Evolutionary conservation across 2,113 vertebrate genomes (phyloP).

Genomic region (Neotragus moschatus): DNA sequence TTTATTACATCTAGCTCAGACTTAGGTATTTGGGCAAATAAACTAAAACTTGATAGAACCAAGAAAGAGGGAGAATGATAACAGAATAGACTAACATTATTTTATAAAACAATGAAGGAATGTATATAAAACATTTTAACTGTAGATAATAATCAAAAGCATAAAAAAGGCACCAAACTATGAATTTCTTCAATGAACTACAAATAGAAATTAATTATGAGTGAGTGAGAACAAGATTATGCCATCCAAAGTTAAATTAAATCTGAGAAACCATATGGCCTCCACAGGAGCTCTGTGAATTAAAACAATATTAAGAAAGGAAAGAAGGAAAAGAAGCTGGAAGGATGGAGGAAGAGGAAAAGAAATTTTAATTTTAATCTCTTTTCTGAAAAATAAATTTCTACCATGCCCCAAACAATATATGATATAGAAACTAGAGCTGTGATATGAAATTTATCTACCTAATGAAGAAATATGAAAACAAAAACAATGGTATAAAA

Average conservation of each 20-base stretch:
- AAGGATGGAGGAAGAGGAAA: background rate
- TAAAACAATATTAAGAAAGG: conserved; percentile 35
- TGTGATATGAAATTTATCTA: background rate
- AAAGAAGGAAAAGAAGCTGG: background rate
- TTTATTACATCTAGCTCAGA: background rate
- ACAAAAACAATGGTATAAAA: background rate
- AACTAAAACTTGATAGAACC: background rate
- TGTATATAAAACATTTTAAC: background rate
- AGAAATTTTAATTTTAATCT: background rate
- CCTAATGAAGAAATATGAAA: background rate
- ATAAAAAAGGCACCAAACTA: conserved; percentile 44
- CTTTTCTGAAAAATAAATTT: background rate
- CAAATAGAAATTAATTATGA: conserved; percentile 64
- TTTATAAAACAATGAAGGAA: conserved; percentile 16
- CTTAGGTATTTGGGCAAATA: background rate
- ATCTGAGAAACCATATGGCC: conserved; percentile 56
- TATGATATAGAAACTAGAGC: background rate
- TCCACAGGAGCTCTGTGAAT: conserved; percentile 51
- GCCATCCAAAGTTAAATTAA: conserved; percentile 54
- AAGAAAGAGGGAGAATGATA: background rate
- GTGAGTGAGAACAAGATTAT: conserved; percentile 7
- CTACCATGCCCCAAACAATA: background rate
- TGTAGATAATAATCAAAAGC: conserved; percentile 47
- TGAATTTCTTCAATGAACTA: conserved; percentile 38
- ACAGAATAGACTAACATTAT: background rate